Conservation (phyloP, 2,888 invertebrate species). For the Archips xylosteana region DNA sequence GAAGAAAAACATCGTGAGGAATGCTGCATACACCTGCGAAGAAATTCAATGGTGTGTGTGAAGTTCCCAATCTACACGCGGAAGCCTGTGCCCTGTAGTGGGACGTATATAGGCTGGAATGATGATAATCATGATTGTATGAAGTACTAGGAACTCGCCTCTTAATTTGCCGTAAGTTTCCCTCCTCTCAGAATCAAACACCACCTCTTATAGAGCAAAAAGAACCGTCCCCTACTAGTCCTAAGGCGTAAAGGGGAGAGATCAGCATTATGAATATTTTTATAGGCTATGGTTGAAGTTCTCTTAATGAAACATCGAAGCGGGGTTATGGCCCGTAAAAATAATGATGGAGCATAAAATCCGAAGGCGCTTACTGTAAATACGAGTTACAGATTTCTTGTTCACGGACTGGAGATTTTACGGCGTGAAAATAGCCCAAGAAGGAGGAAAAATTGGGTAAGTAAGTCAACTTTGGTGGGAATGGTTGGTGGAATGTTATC, state of each 20-base stretch:
- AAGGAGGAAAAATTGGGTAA: constrained; percentile 41
- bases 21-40: no score
- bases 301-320: constrained; percentile 58
- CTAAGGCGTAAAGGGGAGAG: constrained; percentile 14
- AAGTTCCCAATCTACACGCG: no score
- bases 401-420: constrained; percentile 46
- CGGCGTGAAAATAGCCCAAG: constrained; percentile 46
- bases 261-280: constrained; percentile 30
- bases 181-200: not conserved
- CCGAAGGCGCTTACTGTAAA: constrained; percentile 49
- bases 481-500: not conserved
- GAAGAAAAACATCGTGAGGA: no score
- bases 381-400: constrained; percentile 52
- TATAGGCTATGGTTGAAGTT: constrained; percentile 43
- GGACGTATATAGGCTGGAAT: no score
- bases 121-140: no score
- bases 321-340: constrained; percentile 58
- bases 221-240: constrained; percentile 2
- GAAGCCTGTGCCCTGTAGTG: no score
- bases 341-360: constrained; percentile 59
- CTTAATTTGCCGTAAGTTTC: not conserved
- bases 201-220: not conserved
- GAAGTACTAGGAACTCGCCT: no score
- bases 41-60: no score
- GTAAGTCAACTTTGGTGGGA: constrained; percentile 2